Evolutionary conservation across 2,113 vertebrate species (phyloP).

Genomic region (Nannobrachium achirus): DNA sequence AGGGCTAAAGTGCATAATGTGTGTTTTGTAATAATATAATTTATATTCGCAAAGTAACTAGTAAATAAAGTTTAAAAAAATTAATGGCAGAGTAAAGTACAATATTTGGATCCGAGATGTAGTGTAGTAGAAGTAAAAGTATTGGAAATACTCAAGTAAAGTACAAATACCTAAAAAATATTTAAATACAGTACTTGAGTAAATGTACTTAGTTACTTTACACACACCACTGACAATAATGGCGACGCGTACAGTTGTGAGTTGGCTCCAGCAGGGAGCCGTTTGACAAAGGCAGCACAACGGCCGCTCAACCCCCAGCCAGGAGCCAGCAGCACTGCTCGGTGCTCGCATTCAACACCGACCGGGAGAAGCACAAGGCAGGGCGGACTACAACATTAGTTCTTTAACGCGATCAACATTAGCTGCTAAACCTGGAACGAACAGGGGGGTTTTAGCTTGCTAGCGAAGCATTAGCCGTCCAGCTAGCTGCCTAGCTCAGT

Average conservation of each 20-base stretch:
- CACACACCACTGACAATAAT: slow-evolving; percentile 85
- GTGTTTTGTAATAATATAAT: too few relatives aligned
- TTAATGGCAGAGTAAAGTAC: too few relatives aligned
- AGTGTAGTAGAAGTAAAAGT: too few relatives aligned
- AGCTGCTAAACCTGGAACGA: slow-evolving; percentile 26
- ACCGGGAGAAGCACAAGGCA: neutral
- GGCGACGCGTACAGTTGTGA: slow-evolving; percentile 77
- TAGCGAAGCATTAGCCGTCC: slow-evolving; percentile 60
- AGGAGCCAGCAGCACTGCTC: slow-evolving; percentile 20
- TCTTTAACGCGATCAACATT: neutral
- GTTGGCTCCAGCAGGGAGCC: slow-evolving; percentile 66
- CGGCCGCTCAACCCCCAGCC: slow-evolving; percentile 8
- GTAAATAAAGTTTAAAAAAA: too few relatives aligned
- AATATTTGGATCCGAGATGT: too few relatives aligned
- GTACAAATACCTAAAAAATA: too few relatives aligned
- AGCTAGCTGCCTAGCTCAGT: slow-evolving; percentile 72
- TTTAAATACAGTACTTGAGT: too few relatives aligned
- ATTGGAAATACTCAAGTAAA: too few relatives aligned
- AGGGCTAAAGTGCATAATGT: too few relatives aligned
- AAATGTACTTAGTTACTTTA: too few relatives aligned
- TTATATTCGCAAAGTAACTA: too few relatives aligned
- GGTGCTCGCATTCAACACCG: slow-evolving; percentile 11
- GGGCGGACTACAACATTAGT: neutral
- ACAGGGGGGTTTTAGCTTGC: slow-evolving; percentile 36
- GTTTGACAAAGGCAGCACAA: slow-evolving; percentile 31